Evolutionary conservation across 2,888 invertebrate species (phyloP).

Genomic region (Tigriopus californicus): DNA sequence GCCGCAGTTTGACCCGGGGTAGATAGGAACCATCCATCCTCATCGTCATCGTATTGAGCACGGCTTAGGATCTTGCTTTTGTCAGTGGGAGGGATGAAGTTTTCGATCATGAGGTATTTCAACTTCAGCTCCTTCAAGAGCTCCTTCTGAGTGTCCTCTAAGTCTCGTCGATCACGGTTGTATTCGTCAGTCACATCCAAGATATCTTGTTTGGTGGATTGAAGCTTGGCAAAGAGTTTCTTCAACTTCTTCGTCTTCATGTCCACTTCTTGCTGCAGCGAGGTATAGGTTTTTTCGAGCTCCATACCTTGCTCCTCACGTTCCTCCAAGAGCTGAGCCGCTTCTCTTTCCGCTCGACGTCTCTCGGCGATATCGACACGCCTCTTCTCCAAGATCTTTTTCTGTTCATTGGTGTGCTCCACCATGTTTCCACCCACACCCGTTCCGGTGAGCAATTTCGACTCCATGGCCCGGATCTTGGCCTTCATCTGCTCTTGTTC

Average conservation of each 20-base stretch:
- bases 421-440: conserved; percentile 80
- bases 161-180: conserved; percentile 12
- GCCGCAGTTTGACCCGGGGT: conserved; percentile 23
- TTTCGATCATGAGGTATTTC: conserved; percentile 67
- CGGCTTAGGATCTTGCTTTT: conserved; percentile 50
- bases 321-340: conserved; percentile 42
- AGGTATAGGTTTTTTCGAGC: conserved; percentile 72
- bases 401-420: conserved; percentile 85
- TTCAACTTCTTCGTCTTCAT: conserved; percentile 82
- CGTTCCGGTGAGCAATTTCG: conserved; percentile 48
- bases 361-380: conserved; percentile 65
- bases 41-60: conserved; percentile 59
- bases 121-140: conserved; percentile 55
- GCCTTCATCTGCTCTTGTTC: conserved; percentile 45
- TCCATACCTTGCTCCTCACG: conserved; percentile 83
- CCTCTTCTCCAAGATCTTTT: conserved; percentile 65
- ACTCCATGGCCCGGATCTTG: conserved; percentile 68
- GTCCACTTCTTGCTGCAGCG: conserved; percentile 88
- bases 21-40: conserved; percentile 45
- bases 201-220: conserved; percentile 48
- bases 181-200: conserved; percentile 52
- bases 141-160: conserved; percentile 77
- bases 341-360: conserved; percentile 3
- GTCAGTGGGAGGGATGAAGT: conserved; percentile 66
- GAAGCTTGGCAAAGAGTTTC: conserved; percentile 66